Base-by-base conservation (phyloP, 2,888 invertebrate species). In the Aplocera efformata region DNA sequence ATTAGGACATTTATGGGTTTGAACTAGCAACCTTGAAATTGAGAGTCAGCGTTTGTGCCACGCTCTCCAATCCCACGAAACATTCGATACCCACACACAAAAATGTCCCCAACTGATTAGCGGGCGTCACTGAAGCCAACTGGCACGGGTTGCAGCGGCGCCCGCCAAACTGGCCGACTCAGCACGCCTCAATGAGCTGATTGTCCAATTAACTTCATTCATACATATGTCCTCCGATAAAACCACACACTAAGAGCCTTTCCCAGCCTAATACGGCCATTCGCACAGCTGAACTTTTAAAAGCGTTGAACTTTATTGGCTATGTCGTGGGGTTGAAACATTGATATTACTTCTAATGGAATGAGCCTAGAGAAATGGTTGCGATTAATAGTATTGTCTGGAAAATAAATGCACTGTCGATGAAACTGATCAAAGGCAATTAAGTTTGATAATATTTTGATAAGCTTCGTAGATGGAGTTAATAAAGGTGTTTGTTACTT, bases 121-220 rank as follows among this genome's bases (percentile, higher is more conserved):
- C 73, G 70, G 60, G 53, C 39, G 57, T 51, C 50, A 53, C 51
- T 54, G 55, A 54, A 63, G 85, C 86, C 84, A 85, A 76, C 79
- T 85, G 85, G 85, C 85, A 83, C 65, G 48, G 58, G 45, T 52
- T 59, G 58, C 67, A 60, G 60, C 53, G 39, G 57, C 67, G 63
- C 56, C 64, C 63, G 80, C 81, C 84, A 83, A 82, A 75, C 78
- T 63, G 68, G 68, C 66, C 71, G 63, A 61, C 67, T 67, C 69
- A 69, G 63, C 76, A 67, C 72, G 74, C 73, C 78, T 80, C 79
- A 79, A 80, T 79, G 79, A 74, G 72, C 67, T 67, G 73, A 76
- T 73, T 71, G 73, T 73, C 73, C 79, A 82, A 83, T 85, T 83
- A 84, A 76, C 76, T 81, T 69, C 81, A 82, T 85, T 85, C 83